Evolutionary conservation across 2,797 vertebrate species (phyloP), one percentile per base, ranked within the genome.

Genomic region (Alouatta caraya): DNA sequence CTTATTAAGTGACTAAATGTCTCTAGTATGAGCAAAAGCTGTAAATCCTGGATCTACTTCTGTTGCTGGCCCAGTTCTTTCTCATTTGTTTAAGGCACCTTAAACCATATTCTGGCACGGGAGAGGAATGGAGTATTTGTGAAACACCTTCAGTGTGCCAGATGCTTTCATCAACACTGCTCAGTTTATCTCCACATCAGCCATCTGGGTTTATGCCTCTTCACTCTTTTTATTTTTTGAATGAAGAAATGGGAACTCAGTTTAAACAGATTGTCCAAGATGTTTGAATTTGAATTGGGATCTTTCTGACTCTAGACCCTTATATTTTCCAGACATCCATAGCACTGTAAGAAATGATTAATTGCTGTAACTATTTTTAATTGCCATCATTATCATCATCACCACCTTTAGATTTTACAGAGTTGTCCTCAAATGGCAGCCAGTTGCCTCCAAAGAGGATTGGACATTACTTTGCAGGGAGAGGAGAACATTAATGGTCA

Each of bases 201-300:
- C 48, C 81, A 37, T 90, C 24, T 86, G 48, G 17, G 13, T 80
- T 92, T 93, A 14, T 93, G 73, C n/a, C 86, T 83, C 57, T 90
- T 83, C 8, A 57, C 6, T 75, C n/a, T 33, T 61, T 59, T 95
- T 13, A 44, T 50, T 50, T 81, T 90, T 89, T 67, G 13, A n/a
- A 39, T 95, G 46, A 94, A 95, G 73, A 84, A 93, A 59, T 59
- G 55, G 92, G 52, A 93, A 78, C 59, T 84, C 73, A 84, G 39
- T 96, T 57, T 75, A 81, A 64, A 39, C 46, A 39, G 13, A 9
- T 88, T 73, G 5, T 67, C 30, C 24, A 93, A 44, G 50, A 73
- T 75, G 26, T 93, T 91, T 89, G 55, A 81, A 93, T 96, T 90
- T 88, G 50, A 90, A 84, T 81, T 83, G 83, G 70, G 21, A 10